Percentiles rank a stretch among this genome's conserved stretches.
phyloP scores from a whole-genome alignment of 2,113 vertebrate species.

The Callaeas wilsoni region DNA sequence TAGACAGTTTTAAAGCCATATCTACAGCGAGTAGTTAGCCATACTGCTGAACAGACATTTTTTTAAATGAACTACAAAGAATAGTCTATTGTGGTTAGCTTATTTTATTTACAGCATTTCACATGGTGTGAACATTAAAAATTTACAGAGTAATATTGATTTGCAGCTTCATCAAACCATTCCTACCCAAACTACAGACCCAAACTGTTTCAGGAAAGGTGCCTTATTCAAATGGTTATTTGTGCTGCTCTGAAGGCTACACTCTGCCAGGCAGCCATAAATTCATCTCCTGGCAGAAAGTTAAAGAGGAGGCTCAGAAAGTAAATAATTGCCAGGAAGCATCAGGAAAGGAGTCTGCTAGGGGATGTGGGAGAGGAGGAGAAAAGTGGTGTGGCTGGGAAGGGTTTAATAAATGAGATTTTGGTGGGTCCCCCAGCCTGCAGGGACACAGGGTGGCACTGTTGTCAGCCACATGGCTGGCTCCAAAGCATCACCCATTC shows the following conservation, averaged over 20 bases:
- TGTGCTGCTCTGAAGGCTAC: not conserved
- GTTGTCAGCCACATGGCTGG: conserved; percentile 6
- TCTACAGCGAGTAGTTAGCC: conserved; percentile 71
- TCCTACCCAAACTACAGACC: not conserved
- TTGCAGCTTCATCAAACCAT: conserved; percentile 47
- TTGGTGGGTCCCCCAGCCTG: not conserved
- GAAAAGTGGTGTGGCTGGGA: not conserved
- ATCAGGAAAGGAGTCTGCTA: not conserved
- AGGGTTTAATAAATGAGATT: not conserved
- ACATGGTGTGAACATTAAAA: conserved; percentile 67
- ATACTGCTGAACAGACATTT: conserved; percentile 78
- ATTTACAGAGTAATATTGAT: conserved; percentile 71
- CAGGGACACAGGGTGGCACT: conserved; percentile 33
- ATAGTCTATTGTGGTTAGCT: conserved; percentile 59
- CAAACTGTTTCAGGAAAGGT: not conserved
- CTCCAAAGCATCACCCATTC: not conserved
- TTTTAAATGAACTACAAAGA: conserved; percentile 71
- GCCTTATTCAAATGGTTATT: not conserved
- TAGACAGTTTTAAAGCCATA: conserved; percentile 77
- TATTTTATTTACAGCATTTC: conserved; percentile 70
- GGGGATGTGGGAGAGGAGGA: not conserved
- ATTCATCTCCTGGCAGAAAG: conserved; percentile 8
- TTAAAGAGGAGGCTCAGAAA: conserved; percentile 18
- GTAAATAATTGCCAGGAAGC: conserved; percentile 25
- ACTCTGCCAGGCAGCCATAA: not conserved